These are phyloP conservation scores for Cephalopterus ornatus DNA, from an alignment of 2,113 vertebrate genomes.

Conservation along the genomic window DNA sequence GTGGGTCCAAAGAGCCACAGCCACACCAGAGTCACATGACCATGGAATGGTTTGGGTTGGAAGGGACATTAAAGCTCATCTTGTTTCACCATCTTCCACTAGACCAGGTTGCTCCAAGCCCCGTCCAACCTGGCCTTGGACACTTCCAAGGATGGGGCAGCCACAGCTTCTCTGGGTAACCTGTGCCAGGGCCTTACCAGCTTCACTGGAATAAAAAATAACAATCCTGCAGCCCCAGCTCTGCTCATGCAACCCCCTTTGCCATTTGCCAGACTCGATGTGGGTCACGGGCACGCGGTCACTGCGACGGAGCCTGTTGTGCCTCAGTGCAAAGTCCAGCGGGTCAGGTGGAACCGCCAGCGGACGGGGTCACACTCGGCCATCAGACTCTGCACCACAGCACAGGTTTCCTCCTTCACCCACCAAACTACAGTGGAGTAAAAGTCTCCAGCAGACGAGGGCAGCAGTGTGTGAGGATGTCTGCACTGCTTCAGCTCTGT, in stretches of 20 bases:
- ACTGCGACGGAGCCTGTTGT: neutral
- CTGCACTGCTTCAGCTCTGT: neutral
- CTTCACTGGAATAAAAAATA: fast-evolving
- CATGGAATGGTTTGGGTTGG: neutral
- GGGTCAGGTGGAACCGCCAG: fast-evolving
- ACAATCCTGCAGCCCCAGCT: neutral
- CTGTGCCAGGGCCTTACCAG: neutral
- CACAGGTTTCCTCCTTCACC: neutral
- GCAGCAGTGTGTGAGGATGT: neutral
- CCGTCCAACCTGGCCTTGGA: fast-evolving
- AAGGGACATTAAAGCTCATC: neutral
- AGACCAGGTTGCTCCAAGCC: fast-evolving
- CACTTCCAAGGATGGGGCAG: neutral
- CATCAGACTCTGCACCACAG: neutral
- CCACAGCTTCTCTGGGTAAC: neutral
- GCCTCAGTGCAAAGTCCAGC: neutral
- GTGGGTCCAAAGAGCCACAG: neutral
- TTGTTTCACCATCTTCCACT: neutral
- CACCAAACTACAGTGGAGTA: neutral
- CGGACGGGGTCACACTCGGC: fast-evolving
- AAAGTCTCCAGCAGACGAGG: neutral
- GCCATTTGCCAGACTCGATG: fast-evolving
- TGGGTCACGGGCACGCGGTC: fast-evolving
- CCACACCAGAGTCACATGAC: neutral
- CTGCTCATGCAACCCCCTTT: neutral